phyloP scores from a whole-genome alignment of 2,797 vertebrate genomes.

The Dermochelys coriacea region DNA sequence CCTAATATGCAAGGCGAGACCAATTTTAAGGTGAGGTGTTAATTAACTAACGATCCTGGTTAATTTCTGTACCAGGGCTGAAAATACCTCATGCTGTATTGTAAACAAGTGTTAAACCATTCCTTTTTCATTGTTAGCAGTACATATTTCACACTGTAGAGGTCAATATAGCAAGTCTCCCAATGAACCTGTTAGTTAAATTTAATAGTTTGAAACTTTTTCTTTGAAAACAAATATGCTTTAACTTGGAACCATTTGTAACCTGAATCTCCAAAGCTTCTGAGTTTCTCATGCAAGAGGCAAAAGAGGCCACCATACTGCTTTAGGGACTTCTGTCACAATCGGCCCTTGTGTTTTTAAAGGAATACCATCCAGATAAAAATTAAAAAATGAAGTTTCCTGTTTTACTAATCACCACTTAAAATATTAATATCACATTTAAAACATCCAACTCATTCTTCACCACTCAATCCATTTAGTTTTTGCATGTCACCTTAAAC shows the following conservation, averaged over 20 bases:
- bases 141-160: constrained; percentile 70
- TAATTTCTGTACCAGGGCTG: constrained; percentile 83
- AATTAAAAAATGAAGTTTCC: constrained; percentile 41
- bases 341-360: constrained; percentile 3
- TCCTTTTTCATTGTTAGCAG: constrained; percentile 65
- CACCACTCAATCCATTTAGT: not conserved
- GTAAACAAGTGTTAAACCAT: constrained; percentile 84
- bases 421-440: not conserved
- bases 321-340: constrained; percentile 37
- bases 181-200: constrained; percentile 82
- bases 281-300: constrained; percentile 12
- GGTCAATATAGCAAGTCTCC: constrained; percentile 79
- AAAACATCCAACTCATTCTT: not conserved
- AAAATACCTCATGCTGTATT: constrained; percentile 85
- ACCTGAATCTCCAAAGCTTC: constrained; percentile 4
- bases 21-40: constrained; percentile 98
- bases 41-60: constrained; percentile 93
- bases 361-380: constrained; percentile 33
- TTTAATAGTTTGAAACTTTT: constrained; percentile 83
- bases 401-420: not conserved
- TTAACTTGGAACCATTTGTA: constrained; percentile 53
- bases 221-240: constrained; percentile 76
- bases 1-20: constrained; percentile 96
- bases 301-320: constrained; percentile 33
- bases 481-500: accelerated